Base-by-base conservation (phyloP, 1,140 invertebrate genomes). In the Camponotus floridanus region DNA sequence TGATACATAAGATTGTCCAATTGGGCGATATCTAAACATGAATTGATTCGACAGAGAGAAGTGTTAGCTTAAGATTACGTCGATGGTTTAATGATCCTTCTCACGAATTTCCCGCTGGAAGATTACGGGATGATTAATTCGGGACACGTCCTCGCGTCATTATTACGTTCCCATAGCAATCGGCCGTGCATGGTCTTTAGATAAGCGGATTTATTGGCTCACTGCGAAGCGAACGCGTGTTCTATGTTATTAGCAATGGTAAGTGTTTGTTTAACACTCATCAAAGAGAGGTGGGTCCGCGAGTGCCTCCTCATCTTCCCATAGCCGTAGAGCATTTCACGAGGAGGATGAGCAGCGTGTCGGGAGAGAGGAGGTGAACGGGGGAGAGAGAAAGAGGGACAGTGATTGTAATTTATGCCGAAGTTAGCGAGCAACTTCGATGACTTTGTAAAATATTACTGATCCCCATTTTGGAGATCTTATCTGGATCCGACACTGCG, bases 381-480 rank as follows among this genome's bases (percentile, higher is more conserved):
- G 9, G n/a, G 18, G 21, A 51, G 68, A 36, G 73, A 67, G 68
- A 55, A 68, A 76, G 42, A 48, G 64, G 85, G 88, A 70, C 68
- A 21, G 74, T 64, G 65, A 89, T 88, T 86, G 88, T 93, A 93
- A 94, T 94, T 94, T 93, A 94, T 94, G 91, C 92, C 91, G 73
- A 94, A 93, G 92, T 94, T 92, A 93, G 93, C 92, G 92, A 91
- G 89, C 87, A 93, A 93, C 93, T 93, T 94, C 93, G 93, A 94
- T 94, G 92, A 94, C 92, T 94, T 92, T 91, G 91, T 94, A 92
- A 94, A 93, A 94, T 94, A 94, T 94, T 91, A 93, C 92, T 88
- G 93, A 93, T 94, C 87, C 92, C 87, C 85, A 89, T 91, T 92
- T 93, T 86, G 89, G 80, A 92, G 92, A 92, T 93, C 87, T 92